Base-by-base conservation (phyloP, 1,140 invertebrate genomes). In the Oryctes rhinoceros region DNA sequence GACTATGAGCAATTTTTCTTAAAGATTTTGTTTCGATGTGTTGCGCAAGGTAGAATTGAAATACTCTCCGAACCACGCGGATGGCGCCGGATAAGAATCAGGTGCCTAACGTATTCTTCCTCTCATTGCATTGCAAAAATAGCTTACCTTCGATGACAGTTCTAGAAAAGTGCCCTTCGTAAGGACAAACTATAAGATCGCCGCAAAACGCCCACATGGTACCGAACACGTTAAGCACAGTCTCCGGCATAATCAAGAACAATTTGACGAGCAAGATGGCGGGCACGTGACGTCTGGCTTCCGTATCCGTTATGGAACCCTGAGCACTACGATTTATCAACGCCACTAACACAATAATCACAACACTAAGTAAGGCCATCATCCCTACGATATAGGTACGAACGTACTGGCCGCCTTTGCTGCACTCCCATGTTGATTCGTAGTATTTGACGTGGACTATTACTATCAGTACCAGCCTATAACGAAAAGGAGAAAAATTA, bases 171-270 rank as follows among this genome's bases (percentile, higher is more conserved):
- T 91, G 90, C 84, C 94, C 93, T 79, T 90, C 88, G 67, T 92
- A 89, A 3, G 88, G 88, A 87, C 93, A 94, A 20, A 92, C 86
- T 7, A 94, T 91, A 11, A 91, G 86, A 79, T 92, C 90, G 2
- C 85, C 83, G 81, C 92, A 94, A 85, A 95, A 94, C 53, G 94
- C 91, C 95, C 95, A 96, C 84, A 95, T 90, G 4, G 94, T 94
- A 10, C 95, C 95, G 85, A 96, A 89, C 74, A 93, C 89, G 84
- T 96, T 96, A 89, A 95, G 92, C 1, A 89, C 90, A 18, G 94
- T 89, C 88, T 96, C 95, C 6, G 94, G 93, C 37, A 95, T 84
- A 47, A 95, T 90, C 53, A 96, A 87, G 65, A 92, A 85, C 82
- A 95, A 88, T 86, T 94, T 94, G 84, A 93, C 83, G 65, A 92